Evolutionary conservation across 2,113 vertebrate genomes (phyloP), one percentile per base, ranked within the genome.

Genomic region (Semicossyphus pulcher): DNA sequence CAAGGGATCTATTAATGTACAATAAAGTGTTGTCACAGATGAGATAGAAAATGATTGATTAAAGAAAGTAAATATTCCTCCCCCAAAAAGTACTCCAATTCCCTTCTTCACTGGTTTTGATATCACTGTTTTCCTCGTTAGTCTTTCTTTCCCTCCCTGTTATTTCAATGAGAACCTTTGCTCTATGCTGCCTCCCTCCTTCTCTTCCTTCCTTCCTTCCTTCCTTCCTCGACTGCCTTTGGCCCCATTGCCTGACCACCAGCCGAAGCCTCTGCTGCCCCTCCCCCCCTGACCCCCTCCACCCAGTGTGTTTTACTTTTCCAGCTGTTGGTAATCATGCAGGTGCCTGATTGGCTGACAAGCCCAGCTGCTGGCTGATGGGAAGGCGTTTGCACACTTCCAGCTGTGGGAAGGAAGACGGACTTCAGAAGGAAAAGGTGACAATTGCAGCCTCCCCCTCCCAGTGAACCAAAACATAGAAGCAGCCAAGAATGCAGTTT

Each of bases 301-400:
- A 29, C 57, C 68, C 72, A 45, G 29, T 5, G 20, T 25, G 2
- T 65, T 86, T 66, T 70, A 83, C 74, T 86, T 86, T 66, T 75
- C 86, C 90, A 91, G 89, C 89, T 90, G 89, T 81, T 80, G 76
- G 69, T 83, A 87, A 91, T 92, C 83, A 83, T 25, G 76, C 89
- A 92, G 90, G 88, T 92, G 89, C 66, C 89, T 90, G 84, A 81
- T 86, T 89, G 88, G 88, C 68, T 84, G 73, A 76, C 77, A 64
- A 75, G 52, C 29, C 65, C 80, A 88, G 84, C 83, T 88, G 84
- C 69, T 78, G 66, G 51, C 67, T 72, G 81, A 85, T 77, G 85
- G 71, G 85, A 87, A 88, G 80, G 53, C 56, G 45, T 32, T 5
- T 49, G 56, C n/a, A 16, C 7, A 21, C n/a, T n/a, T 69, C 73